These are phyloP conservation scores for Alca torda DNA, from an alignment of 2,797 vertebrate genomes.

Conservation along the genomic window DNA sequence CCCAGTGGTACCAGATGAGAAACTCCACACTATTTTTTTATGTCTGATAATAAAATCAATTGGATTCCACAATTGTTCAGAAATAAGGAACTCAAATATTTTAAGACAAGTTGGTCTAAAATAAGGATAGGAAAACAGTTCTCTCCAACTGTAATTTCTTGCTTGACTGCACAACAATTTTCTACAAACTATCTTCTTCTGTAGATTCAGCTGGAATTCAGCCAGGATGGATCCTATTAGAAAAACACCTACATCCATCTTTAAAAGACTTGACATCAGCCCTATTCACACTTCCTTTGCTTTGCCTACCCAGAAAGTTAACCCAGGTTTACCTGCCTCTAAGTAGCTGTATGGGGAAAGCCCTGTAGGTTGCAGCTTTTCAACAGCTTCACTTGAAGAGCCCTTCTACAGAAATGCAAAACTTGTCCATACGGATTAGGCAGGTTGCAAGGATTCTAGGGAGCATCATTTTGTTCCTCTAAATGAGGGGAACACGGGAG, in stretches of 20 bases:
- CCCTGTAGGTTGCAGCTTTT: fast-evolving
- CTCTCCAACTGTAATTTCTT: conserved; percentile 61
- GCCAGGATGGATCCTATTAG: background rate
- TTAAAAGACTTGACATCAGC: background rate
- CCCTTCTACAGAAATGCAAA: background rate
- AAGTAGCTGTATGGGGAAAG: background rate
- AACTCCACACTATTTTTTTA: conserved; percentile 30
- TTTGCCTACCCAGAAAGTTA: background rate
- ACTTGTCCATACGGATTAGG: background rate
- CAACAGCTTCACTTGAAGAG: background rate
- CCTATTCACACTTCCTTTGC: background rate
- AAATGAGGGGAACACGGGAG: background rate
- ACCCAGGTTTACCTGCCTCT: background rate
- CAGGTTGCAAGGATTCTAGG: background rate
- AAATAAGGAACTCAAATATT: conserved; percentile 59
- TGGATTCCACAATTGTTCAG: conserved; percentile 38
- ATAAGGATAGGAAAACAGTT: conserved; percentile 51
- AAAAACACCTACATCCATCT: conserved; percentile 8
- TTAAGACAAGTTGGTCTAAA: conserved; percentile 56
- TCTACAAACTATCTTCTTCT: conserved; percentile 38
- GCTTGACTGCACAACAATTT: conserved; percentile 71
- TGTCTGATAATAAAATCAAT: conserved; percentile 61
- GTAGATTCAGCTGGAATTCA: conserved; percentile 49
- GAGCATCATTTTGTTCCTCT: background rate
- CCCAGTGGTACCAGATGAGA: background rate